Conservation (phyloP, 2,888 invertebrate species). For the Meloe dianella region DNA sequence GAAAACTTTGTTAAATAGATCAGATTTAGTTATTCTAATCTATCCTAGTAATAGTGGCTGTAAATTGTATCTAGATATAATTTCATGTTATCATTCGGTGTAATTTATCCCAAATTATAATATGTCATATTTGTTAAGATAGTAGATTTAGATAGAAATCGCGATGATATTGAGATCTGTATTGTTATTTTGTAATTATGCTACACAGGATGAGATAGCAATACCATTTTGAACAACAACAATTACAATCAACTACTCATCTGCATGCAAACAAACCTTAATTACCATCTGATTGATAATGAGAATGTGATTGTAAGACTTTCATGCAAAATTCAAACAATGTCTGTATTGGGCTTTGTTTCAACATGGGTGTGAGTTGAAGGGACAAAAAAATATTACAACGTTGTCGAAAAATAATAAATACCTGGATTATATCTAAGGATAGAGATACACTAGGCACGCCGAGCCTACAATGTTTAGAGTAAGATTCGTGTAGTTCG, state of each 20-base stretch:
- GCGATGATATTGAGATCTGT: neutral
- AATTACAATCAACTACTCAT: slow-evolving; percentile 4
- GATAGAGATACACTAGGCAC: too few species aligned
- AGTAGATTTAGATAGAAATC: neutral
- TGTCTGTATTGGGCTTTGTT: neutral
- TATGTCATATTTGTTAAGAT: neutral
- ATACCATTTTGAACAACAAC: neutral
- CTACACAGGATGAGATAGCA: neutral
- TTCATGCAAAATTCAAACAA: slow-evolving; percentile 6
- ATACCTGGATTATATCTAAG: too few species aligned
- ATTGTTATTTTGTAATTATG: slow-evolving; percentile 6
- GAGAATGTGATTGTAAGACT: neutral
- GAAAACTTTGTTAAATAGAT: slow-evolving; percentile 34
- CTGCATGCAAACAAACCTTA: slow-evolving; percentile 8
- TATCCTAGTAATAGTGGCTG: slow-evolving; percentile 31
- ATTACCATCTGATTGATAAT: slow-evolving; percentile 9
- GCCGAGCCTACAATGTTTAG: too few species aligned
- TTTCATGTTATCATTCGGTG: neutral
- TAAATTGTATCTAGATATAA: slow-evolving; percentile 23
- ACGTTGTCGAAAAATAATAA: neutral
- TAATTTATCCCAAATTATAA: neutral
- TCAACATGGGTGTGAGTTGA: neutral
- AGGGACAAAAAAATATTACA: neutral
- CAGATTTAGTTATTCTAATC: slow-evolving; percentile 18
- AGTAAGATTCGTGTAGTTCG: too few species aligned